Conservation (phyloP, 2,888 invertebrate genomes). For the Drosophila yooni region DNA sequence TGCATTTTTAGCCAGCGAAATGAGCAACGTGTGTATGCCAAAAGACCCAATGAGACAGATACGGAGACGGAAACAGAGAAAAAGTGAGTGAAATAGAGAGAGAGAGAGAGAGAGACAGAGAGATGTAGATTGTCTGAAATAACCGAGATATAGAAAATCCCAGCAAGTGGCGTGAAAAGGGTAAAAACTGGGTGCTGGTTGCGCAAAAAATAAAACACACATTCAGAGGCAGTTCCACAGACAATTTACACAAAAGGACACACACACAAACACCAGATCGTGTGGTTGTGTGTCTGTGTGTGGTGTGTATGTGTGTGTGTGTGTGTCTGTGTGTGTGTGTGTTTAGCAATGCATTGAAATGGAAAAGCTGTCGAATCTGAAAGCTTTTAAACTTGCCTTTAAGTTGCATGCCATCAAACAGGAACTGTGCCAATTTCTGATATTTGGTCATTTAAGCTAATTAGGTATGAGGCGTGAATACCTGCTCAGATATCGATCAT, state of each 20-base stretch:
- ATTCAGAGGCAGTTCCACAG: constrained; percentile 55
- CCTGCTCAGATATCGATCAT: constrained; percentile 60
- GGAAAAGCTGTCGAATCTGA: constrained; percentile 57
- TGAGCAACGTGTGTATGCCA: constrained; percentile 60
- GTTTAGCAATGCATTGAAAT: constrained; percentile 56
- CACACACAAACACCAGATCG: constrained; percentile 40
- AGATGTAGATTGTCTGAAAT: constrained; percentile 4
- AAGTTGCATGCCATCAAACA: constrained; percentile 47
- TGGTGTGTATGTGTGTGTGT: constrained; percentile 15
- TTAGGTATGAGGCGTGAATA: constrained; percentile 49
- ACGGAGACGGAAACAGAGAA: background rate
- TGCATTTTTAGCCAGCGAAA: constrained; percentile 79
- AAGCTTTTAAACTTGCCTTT: constrained; percentile 22
- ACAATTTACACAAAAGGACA: constrained; percentile 69
- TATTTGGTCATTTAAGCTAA: constrained; percentile 38
- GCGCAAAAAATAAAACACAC: constrained; percentile 26
- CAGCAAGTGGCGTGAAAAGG: constrained; percentile 47
- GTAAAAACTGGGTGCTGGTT: constrained; percentile 21
- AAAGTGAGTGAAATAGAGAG: constrained; percentile 1
- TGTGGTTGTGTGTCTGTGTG: constrained; percentile 9
- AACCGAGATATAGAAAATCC: constrained; percentile 50
- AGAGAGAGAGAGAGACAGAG: background rate
- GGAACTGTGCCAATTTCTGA: constrained; percentile 49
- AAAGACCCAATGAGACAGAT: constrained; percentile 8
- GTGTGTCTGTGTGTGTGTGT: constrained; percentile 5